Percentiles rank a stretch among this genome's conserved stretches.
phyloP scores from a whole-genome alignment of 2,113 vertebrate species.

The Chinchilla lanigera region DNA sequence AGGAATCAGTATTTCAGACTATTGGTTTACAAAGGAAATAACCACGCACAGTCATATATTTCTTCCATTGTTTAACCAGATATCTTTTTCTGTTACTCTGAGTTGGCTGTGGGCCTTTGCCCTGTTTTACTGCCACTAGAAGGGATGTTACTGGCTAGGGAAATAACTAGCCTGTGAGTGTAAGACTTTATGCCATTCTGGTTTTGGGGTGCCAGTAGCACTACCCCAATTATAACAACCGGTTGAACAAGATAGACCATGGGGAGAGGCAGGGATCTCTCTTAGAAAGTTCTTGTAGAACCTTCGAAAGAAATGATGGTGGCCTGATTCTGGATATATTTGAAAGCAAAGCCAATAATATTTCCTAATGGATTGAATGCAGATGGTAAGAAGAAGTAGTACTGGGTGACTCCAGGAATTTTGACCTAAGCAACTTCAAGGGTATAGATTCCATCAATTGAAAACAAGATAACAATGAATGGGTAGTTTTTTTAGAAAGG shows the following conservation, averaged over 20 bases:
- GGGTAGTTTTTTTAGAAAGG: background rate
- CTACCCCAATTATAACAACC: background rate
- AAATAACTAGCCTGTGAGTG: background rate
- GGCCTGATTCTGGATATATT: background rate
- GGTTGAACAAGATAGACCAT: background rate
- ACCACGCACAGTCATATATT: background rate
- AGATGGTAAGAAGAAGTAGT: background rate
- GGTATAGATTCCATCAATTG: background rate
- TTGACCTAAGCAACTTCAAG: background rate
- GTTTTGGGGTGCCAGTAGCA: background rate
- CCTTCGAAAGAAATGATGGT: background rate
- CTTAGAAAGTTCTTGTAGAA: background rate
- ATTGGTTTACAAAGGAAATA: background rate
- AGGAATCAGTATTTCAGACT: background rate
- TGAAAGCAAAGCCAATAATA: background rate
- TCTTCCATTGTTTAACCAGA: background rate
- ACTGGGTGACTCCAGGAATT: background rate
- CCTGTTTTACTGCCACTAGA: background rate
- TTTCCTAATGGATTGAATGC: conserved; percentile 2
- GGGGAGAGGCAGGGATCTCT: background rate
- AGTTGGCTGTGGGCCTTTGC: background rate
- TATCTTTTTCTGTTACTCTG: background rate
- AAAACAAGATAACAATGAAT: background rate
- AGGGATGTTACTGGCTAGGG: background rate
- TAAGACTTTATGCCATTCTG: background rate